These are phyloP conservation scores for Mythimna ferrago DNA, from an alignment of 2,888 invertebrate species.

Conservation along the genomic window DNA sequence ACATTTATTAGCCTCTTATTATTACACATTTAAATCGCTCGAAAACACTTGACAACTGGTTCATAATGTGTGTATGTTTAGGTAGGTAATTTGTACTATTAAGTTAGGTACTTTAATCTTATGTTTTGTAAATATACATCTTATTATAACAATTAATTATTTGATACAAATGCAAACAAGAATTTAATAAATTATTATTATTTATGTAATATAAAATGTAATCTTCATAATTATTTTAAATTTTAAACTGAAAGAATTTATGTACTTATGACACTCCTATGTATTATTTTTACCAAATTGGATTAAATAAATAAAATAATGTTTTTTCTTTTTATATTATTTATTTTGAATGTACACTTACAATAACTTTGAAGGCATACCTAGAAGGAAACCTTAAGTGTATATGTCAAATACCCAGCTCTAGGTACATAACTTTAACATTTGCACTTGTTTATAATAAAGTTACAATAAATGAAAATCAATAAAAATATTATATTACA, in stretches of 20 bases:
- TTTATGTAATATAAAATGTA: not conserved
- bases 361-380: slow-evolving; percentile 74
- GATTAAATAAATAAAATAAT: slow-evolving; percentile 54
- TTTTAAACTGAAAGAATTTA: slow-evolving; percentile 22
- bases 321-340: slow-evolving; percentile 60
- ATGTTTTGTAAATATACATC: slow-evolving; percentile 11
- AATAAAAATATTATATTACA: slow-evolving; percentile 67
- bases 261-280: slow-evolving; percentile 6
- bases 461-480: slow-evolving; percentile 61
- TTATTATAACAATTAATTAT: not conserved
- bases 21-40: not conserved
- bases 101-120: not conserved
- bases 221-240: not conserved
- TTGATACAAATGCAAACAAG: slow-evolving; percentile 2
- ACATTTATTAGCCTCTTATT: not conserved
- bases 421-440: slow-evolving; percentile 53
- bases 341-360: slow-evolving; percentile 77
- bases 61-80: not conserved
- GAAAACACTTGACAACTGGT: not conserved
- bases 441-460: slow-evolving; percentile 63
- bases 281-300: slow-evolving; percentile 13
- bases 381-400: slow-evolving; percentile 62
- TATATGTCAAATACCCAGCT: slow-evolving; percentile 61
- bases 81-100: not conserved
- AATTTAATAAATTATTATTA: not conserved